Percentiles rank a stretch among this genome's conserved stretches.
These are phyloP conservation scores for Doryteuthis pealeii DNA, from an alignment of 1,140 invertebrate species.

Conservation along the genomic window DNA sequence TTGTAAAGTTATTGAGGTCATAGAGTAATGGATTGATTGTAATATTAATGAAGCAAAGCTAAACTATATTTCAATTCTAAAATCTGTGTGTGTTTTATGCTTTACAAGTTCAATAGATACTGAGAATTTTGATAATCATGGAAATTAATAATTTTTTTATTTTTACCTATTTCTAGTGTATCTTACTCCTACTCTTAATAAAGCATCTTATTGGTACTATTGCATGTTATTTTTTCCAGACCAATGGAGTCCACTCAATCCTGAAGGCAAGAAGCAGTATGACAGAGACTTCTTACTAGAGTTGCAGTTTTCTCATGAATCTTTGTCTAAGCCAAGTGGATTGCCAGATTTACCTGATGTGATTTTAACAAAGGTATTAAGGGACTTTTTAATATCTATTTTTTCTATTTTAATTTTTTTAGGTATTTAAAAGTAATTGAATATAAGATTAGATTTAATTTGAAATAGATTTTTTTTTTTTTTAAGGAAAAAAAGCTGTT, in stretches of 20 bases:
- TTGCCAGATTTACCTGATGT: constrained; percentile 67
- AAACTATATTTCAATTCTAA: not conserved
- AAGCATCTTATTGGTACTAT: not conserved
- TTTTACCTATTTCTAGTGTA: not conserved
- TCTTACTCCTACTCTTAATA: not conserved
- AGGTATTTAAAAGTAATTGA: not conserved
- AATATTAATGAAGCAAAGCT: too few relatives aligned
- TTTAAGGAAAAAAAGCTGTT: too few relatives aligned
- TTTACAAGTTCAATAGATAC: not conserved
- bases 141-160: constrained; percentile 6
- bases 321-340: constrained; percentile 73
- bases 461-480: too few relatives aligned
- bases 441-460: too few relatives aligned
- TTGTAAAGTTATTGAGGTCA: too few relatives aligned
- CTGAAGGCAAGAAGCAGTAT: constrained; percentile 75
- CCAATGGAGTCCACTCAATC: constrained; percentile 85
- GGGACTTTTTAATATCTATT: constrained; percentile 17
- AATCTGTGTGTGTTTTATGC: not conserved
- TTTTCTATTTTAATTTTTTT: constrained; percentile 17
- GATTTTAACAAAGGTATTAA: constrained; percentile 62
- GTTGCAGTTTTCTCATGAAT: constrained; percentile 73
- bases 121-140: too few relatives aligned
- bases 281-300: constrained; percentile 76
- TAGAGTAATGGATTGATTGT: too few relatives aligned
- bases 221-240: constrained; percentile 65